Conservation (phyloP, 2,113 vertebrate species). For the Fregetta grallaria region DNA sequence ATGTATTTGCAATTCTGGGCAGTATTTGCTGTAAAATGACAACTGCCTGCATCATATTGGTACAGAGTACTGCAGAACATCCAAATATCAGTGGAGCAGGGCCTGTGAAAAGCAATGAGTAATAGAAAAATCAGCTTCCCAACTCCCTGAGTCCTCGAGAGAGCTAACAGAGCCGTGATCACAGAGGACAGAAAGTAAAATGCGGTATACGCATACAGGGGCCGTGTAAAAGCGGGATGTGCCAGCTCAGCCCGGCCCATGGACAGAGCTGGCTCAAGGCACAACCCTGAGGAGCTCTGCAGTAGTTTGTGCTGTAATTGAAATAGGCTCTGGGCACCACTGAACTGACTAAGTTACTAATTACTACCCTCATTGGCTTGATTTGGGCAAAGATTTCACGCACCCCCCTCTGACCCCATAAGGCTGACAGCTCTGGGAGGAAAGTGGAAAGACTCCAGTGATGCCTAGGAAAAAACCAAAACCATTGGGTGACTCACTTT, state of each 20-base stretch:
- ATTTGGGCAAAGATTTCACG: not conserved
- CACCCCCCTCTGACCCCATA: not conserved
- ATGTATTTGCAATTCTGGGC: not conserved
- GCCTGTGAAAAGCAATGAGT: not conserved
- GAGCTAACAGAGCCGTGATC: not conserved
- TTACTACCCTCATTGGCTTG: not conserved
- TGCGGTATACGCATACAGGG: not conserved
- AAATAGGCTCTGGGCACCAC: not conserved
- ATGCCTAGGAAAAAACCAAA: not conserved
- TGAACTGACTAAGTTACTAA: not conserved
- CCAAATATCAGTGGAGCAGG: not conserved
- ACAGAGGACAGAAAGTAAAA: not conserved
- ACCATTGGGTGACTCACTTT: conserved; percentile 26
- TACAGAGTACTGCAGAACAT: not conserved
- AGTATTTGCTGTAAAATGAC: not conserved
- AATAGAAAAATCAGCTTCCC: not conserved
- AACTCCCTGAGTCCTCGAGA: not conserved
- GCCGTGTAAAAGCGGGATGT: not conserved
- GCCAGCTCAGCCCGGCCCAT: not conserved
- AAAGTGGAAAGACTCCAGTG: not conserved
- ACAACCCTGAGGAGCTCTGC: not conserved
- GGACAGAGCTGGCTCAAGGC: not conserved
- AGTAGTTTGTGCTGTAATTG: not conserved
- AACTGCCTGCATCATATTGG: not conserved
- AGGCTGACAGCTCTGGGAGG: not conserved